Percentiles rank a stretch among this genome's conserved stretches.
Evolutionary conservation across 1,140 invertebrate genomes (phyloP).

Genomic region (Lepidotrigona ventralis): DNA sequence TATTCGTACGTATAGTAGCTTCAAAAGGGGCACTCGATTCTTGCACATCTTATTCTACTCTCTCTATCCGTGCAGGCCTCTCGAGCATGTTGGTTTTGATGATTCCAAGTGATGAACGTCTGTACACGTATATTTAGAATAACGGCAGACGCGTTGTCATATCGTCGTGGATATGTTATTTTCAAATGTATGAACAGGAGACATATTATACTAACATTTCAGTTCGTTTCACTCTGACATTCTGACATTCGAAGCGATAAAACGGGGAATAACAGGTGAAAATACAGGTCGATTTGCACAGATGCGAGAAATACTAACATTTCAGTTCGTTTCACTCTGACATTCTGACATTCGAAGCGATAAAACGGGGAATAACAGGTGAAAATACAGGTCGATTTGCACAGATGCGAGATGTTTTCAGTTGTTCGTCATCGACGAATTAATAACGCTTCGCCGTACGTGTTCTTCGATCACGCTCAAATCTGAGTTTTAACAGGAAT

Average conservation of each 20-base stretch:
- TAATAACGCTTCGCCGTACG: not conserved
- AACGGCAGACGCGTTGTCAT: not conserved
- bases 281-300: no score
- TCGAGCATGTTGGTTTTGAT: not conserved
- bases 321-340: not conserved
- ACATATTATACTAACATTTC: not conserved
- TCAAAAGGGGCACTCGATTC: not conserved
- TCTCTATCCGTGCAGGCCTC: not conserved
- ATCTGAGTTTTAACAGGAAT: not conserved
- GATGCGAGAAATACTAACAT: no score
- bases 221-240: no score
- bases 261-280: no score
- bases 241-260: no score
- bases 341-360: not conserved
- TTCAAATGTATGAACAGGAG: not conserved
- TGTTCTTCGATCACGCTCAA: conserved; percentile 5
- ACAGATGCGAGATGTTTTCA: not conserved
- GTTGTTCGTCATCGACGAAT: conserved; percentile 10
- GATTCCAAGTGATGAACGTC: not conserved
- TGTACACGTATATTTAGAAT: not conserved
- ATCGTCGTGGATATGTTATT: not conserved
- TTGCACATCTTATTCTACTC: not conserved
- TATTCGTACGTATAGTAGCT: no score
- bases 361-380: not conserved
- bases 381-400: conserved; percentile 3